Evolutionary conservation across 2,797 vertebrate genomes (phyloP).

Genomic region (Anas flavirostris): DNA sequence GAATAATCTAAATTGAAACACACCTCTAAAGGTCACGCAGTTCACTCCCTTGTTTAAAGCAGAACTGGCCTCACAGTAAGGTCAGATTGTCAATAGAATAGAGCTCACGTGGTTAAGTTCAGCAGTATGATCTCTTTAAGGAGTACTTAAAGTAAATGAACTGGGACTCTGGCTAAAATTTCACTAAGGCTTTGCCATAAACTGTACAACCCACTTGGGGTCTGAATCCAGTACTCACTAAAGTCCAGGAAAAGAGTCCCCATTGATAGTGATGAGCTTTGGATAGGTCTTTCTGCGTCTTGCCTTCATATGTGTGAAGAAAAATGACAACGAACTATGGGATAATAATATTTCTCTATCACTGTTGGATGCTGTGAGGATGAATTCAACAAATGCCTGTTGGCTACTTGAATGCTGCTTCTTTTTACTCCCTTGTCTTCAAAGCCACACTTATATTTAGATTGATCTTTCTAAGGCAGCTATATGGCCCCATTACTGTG

Average conservation of each 20-base stretch:
- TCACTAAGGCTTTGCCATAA: conserved; percentile 37
- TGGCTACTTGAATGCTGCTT: conserved; percentile 25
- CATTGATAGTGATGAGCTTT: background rate
- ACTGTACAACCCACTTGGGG: background rate
- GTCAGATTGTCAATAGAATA: background rate
- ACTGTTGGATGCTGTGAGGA: background rate
- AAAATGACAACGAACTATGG: conserved; percentile 1
- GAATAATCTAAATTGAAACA: conserved; percentile 24
- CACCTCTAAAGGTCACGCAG: conserved; percentile 21
- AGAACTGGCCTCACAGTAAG: background rate
- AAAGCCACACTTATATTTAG: conserved; percentile 61
- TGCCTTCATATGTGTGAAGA: background rate
- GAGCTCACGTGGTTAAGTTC: conserved; percentile 12
- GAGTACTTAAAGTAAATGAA: conserved; percentile 61
- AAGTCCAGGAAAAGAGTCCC: background rate
- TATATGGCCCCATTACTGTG: conserved; percentile 56
- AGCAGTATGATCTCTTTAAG: conserved; percentile 27
- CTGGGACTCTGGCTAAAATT: conserved; percentile 43
- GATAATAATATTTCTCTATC: conserved; percentile 15
- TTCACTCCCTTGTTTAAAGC: conserved; percentile 14
- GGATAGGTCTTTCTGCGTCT: background rate
- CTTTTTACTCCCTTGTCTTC: conserved; percentile 55
- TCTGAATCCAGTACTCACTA: background rate
- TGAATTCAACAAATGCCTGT: background rate
- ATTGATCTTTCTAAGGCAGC: conserved; percentile 52